A percentile compares a stretch with the other conserved stretches of the same genome.
phyloP scores from a whole-genome alignment of 2,113 vertebrate genomes.

The Micronycteris hirsuta region DNA sequence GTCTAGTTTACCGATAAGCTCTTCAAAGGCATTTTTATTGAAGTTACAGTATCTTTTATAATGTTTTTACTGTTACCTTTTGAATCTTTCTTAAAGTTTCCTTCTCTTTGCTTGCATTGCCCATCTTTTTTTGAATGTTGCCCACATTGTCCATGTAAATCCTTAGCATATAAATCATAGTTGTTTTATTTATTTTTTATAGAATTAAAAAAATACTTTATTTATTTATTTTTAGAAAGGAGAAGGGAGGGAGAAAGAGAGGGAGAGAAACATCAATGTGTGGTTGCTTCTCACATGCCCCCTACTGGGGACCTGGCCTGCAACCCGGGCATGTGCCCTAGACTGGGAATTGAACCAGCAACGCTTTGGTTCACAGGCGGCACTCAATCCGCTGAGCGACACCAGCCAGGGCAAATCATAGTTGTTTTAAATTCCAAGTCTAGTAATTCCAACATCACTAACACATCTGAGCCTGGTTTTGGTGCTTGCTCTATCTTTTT shows the following conservation, averaged over 20 bases:
- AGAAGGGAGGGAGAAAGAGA: too few species aligned
- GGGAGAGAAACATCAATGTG: too few species aligned
- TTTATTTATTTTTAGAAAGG: too few species aligned
- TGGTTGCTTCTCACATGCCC: too few species aligned
- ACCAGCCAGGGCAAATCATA: too few species aligned
- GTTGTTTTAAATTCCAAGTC: not conserved
- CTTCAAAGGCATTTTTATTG: not conserved
- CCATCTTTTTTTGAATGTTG: not conserved
- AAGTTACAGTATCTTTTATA: not conserved
- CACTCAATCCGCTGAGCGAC: too few species aligned
- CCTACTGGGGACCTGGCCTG: too few species aligned
- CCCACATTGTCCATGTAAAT: not conserved
- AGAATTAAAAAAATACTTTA: too few species aligned
- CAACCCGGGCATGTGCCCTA: too few species aligned
- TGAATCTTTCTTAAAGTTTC: not conserved
- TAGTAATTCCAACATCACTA: not conserved
- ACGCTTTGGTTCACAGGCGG: too few species aligned
- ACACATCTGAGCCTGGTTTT: not conserved
- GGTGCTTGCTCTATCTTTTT: not conserved
- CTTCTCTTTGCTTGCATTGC: not conserved
- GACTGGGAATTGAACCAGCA: too few species aligned
- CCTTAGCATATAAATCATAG: not conserved
- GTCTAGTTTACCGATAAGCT: not conserved
- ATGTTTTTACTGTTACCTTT: not conserved
- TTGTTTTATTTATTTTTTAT: not conserved